These are phyloP conservation scores for Ectropis crepuscularia DNA, from an alignment of 2,888 invertebrate species.

Conservation along the genomic window DNA sequence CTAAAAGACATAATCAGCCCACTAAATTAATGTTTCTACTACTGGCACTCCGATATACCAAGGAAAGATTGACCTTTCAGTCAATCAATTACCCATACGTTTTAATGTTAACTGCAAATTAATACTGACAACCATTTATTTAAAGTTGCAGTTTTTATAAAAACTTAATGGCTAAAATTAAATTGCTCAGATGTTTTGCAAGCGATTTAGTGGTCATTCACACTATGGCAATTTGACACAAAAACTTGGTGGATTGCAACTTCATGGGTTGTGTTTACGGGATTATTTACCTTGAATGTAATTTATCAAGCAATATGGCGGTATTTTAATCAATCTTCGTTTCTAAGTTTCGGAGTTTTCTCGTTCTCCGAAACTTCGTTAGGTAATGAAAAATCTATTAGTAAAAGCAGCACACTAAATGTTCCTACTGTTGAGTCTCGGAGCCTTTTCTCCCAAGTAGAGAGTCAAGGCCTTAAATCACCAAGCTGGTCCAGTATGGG, in stretches of 20 bases:
- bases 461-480: no score
- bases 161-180: conserved; percentile 4
- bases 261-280: no score
- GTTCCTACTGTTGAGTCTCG: no score
- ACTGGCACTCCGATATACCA: not conserved
- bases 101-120: conserved; percentile 17
- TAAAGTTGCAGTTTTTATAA: conserved; percentile 16
- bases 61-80: conserved; percentile 18
- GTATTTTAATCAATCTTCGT: no score
- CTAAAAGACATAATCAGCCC: no score
- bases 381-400: no score
- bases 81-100: not conserved
- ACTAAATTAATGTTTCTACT: no score
- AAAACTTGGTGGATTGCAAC: not conserved
- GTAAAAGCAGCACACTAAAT: no score
- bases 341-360: no score
- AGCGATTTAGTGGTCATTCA: conserved; percentile 2
- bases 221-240: not conserved
- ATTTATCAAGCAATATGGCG: not conserved
- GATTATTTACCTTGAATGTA: not conserved
- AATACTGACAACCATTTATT: conserved; percentile 19
- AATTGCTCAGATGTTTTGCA: conserved; percentile 15
- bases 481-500: no score
- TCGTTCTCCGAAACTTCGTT: no score
- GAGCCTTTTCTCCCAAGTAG: no score